Evolutionary conservation across 2,113 vertebrate species (phyloP).

Genomic region (Cyprichromis sp.): DNA sequence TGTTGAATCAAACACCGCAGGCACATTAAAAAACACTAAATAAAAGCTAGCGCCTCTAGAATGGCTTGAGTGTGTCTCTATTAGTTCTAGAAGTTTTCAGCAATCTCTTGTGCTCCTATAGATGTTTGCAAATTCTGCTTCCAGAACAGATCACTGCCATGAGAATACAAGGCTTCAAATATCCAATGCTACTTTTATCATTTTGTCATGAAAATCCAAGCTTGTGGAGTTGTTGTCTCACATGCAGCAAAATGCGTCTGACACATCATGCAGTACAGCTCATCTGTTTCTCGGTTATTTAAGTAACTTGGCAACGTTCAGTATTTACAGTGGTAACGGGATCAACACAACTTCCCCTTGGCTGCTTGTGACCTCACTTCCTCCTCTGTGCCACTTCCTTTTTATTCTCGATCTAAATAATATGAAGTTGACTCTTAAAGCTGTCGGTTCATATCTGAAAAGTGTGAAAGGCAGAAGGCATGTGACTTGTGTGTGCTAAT

Average conservation of each 20-base stretch:
- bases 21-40: background rate
- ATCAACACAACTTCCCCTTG: constrained; percentile 8
- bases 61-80: background rate
- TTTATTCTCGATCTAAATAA: background rate
- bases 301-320: background rate
- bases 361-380: constrained; percentile 26
- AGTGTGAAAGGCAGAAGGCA: background rate
- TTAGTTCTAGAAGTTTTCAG: background rate
- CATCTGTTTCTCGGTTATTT: background rate
- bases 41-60: background rate
- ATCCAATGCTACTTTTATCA: background rate
- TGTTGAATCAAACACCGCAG: background rate
- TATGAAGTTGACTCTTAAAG: background rate
- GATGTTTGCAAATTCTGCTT: background rate
- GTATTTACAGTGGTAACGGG: background rate
- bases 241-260: background rate
- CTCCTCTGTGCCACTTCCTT: background rate
- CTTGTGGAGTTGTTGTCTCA: background rate
- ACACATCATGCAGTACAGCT: background rate
- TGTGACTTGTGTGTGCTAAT: background rate
- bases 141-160: background rate
- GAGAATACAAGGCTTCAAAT: background rate
- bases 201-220: background rate
- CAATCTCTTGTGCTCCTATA: background rate
- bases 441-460: background rate